Conservation (phyloP, 53 echinoderm and acorn worm species). For the Actinopyga echinites region DNA sequence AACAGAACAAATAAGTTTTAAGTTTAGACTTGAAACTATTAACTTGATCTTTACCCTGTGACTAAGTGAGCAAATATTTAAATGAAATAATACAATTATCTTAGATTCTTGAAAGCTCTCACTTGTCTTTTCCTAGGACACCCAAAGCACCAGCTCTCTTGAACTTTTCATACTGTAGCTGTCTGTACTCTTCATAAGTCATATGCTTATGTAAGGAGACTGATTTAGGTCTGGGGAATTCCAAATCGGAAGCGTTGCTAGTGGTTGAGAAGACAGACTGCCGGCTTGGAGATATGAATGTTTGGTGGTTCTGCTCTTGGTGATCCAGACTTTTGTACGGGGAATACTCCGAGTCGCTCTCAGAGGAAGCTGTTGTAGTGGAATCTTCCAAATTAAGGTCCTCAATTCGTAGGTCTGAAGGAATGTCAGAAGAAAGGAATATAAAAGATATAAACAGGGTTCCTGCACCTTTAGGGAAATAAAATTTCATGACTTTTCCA, state of each 20-base stretch:
- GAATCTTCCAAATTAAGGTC: conserved; percentile 83
- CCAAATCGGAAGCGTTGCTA: conserved; percentile 72
- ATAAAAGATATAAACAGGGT: background rate
- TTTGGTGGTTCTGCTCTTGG: conserved; percentile 33
- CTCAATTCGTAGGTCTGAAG: conserved; percentile 78
- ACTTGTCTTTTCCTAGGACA: conserved; percentile 86
- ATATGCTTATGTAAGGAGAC: conserved; percentile 92
- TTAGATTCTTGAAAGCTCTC: conserved; percentile 15
- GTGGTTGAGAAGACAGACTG: conserved; percentile 65
- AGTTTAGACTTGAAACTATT: no score
- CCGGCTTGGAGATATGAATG: conserved; percentile 54
- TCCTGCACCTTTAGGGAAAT: no score
- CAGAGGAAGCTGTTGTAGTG: conserved; percentile 66
- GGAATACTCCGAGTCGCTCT: conserved; percentile 72
- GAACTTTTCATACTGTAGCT: conserved; percentile 92
- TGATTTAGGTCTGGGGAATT: conserved; percentile 87
- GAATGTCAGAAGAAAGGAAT: background rate
- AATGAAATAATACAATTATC: background rate
- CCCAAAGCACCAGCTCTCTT: conserved; percentile 96
- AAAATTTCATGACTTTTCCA: no score
- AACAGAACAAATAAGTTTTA: no score
- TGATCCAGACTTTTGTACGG: background rate
- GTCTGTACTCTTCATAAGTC: conserved; percentile 89
- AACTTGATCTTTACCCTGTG: no score
- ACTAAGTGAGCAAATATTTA: no score